phyloP scores from a whole-genome alignment of 2,113 vertebrate genomes.

The Dolichotis patagonum region DNA sequence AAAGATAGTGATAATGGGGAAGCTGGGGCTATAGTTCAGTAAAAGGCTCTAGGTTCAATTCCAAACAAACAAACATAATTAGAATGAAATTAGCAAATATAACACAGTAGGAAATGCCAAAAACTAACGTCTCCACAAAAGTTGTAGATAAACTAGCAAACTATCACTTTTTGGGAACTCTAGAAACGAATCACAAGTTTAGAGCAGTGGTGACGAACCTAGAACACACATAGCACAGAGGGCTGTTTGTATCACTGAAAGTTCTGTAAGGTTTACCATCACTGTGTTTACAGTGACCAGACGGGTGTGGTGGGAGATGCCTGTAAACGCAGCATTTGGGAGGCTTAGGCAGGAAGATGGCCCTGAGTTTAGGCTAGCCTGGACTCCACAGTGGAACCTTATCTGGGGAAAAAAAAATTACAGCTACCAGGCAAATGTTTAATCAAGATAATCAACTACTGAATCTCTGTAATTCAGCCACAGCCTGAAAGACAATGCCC shows the following conservation, averaged over 20 bases:
- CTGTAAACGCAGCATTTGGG: not conserved
- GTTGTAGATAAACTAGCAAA: not conserved
- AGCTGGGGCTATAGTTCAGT: not conserved
- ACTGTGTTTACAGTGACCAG: not conserved
- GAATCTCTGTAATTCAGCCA: not conserved
- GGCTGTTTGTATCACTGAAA: not conserved
- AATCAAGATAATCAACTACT: not conserved
- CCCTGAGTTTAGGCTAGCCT: not conserved
- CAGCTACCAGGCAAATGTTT: not conserved
- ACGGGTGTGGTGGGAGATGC: not conserved
- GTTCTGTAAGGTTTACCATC: not conserved
- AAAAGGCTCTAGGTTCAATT: not conserved
- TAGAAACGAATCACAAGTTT: constrained; percentile 9
- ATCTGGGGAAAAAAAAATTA: not conserved
- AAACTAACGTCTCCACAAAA: not conserved
- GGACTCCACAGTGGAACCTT: not conserved
- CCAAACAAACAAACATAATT: not conserved
- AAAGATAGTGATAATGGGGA: not conserved
- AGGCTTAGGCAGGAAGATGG: not conserved
- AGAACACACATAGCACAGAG: not conserved
- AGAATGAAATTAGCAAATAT: not conserved
- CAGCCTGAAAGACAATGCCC: not conserved
- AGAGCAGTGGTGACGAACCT: not conserved
- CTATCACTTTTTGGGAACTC: not conserved
- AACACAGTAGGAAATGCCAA: not conserved